A percentile compares a stretch with the other conserved stretches of the same genome.
Evolutionary conservation across 1,140 invertebrate species (phyloP).

Genomic region (Ips nitidus): DNA sequence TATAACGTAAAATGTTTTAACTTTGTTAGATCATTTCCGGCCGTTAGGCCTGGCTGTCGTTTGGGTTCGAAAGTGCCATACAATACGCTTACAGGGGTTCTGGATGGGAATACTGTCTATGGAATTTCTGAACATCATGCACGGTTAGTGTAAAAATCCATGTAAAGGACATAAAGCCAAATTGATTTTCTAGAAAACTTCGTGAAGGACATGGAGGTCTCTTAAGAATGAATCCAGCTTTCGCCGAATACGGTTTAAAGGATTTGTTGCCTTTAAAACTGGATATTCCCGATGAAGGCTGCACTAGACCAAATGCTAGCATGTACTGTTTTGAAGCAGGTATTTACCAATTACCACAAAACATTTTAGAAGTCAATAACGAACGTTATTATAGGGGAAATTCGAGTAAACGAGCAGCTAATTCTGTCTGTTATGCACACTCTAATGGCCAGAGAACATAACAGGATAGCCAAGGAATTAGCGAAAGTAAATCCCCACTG

Average conservation of each 20-base stretch:
- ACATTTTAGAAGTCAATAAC: background rate
- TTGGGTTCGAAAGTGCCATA: slow-evolving; percentile 72
- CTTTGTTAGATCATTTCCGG: slow-evolving; percentile 85
- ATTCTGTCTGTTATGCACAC: slow-evolving; percentile 90
- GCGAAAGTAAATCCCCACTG: slow-evolving; percentile 86
- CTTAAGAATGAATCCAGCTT: slow-evolving; percentile 85
- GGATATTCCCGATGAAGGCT: slow-evolving; percentile 90
- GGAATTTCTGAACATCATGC: slow-evolving; percentile 77
- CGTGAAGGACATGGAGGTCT: slow-evolving; percentile 76
- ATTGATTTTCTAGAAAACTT: slow-evolving; percentile 62
- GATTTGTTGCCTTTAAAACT: slow-evolving; percentile 87
- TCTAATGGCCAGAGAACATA: slow-evolving; percentile 85
- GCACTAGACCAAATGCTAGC: slow-evolving; percentile 80
- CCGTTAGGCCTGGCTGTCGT: slow-evolving; percentile 77
- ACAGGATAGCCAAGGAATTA: slow-evolving; percentile 76
- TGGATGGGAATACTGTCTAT: slow-evolving; percentile 85
- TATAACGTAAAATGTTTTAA: slow-evolving; percentile 84
- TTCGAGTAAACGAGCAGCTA: slow-evolving; percentile 90
- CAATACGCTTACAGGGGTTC: slow-evolving; percentile 78
- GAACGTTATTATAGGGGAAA: slow-evolving; percentile 69
- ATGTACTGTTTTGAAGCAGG: slow-evolving; percentile 92
- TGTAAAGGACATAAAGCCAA: background rate
- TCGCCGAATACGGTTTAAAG: slow-evolving; percentile 83
- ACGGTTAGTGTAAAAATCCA: slow-evolving; percentile 53
- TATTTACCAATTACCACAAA: slow-evolving; percentile 42